phyloP scores from a whole-genome alignment of 2,797 vertebrate species.

The Manis pentadactyla region DNA sequence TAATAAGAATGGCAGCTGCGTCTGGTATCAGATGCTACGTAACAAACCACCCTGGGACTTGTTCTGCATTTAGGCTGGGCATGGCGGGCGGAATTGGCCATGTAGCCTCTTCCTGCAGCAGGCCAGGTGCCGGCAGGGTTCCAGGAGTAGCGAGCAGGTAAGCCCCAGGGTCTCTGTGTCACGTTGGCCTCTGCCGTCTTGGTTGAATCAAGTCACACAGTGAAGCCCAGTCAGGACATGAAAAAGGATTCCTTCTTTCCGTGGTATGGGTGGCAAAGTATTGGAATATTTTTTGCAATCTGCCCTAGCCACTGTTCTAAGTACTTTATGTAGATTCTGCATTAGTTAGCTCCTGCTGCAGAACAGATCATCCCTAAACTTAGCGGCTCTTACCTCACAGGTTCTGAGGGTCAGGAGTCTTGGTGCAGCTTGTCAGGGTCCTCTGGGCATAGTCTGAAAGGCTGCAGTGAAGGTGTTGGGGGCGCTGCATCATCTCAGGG shows the following conservation, averaged over 20 bases:
- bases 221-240: not conserved
- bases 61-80: not conserved
- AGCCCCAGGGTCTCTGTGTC: not conserved
- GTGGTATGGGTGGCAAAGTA: not conserved
- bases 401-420: not conserved
- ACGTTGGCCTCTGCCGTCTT: fast-evolving
- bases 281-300: not conserved
- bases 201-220: not conserved
- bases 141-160: not conserved
- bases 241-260: not conserved
- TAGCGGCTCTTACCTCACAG: not conserved
- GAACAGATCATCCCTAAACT: not conserved
- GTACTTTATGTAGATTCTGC: not conserved
- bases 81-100: not conserved
- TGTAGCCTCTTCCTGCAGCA: not conserved
- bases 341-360: not conserved
- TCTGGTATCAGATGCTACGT: not conserved
- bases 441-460: not conserved
- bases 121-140: not conserved
- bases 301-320: not conserved
- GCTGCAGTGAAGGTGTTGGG: not conserved
- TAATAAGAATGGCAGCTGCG: not conserved
- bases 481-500: not conserved
- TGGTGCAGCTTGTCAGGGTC: not conserved
- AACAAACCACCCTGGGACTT: not conserved